Base-by-base conservation (phyloP, 2,888 invertebrate species). In the Auanema freiburgensis region DNA sequence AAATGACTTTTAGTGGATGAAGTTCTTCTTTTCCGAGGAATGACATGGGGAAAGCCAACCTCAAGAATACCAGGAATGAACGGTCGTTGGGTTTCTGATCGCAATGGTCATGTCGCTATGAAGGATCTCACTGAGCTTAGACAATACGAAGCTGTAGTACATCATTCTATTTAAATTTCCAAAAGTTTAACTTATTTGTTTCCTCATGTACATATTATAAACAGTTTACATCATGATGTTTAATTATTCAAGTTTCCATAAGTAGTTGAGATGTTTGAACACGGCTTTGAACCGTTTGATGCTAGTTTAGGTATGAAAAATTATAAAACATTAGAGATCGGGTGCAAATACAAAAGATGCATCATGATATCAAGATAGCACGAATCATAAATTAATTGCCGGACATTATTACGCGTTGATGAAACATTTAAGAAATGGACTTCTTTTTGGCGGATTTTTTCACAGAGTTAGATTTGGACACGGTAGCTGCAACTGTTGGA, bases 31-130 rank as follows among this genome's bases (percentile, higher is more conserved):
- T 78, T 73, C 69, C 76, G 79, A 41, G 79, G 81, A 54, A 72
- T 80, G 76, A 80, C 79, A 23, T 82, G 82, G 82, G 82, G 82
- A 33, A 82, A 82, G 57, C 81, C 81, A 53, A 82, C 82, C 0
- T 68, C 75, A 18, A 61, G 82, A 51, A 82, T 82, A 65, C 80
- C 82, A 21, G 79, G 80, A 55, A 71, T 71, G 70, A 72, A 72
- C 41, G 72, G 72, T 8, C 59, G 82, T 46, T 82, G 82, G 82
- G 73, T 82, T 1, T 76, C 76, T 23, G 82, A 82, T 53, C 54
- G 82, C 44, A 81, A 81, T 56, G 76, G 79, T 10, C 82, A 82
- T 66, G 74, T 81, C 42, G 81, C 81, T 43, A 82, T 82, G 82
- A 82, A 82, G 60, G 82, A 82, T 72, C 70, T 80, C 59, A 82